Conservation (phyloP, 1,140 invertebrate species). For the Aleiodes sp. region DNA sequence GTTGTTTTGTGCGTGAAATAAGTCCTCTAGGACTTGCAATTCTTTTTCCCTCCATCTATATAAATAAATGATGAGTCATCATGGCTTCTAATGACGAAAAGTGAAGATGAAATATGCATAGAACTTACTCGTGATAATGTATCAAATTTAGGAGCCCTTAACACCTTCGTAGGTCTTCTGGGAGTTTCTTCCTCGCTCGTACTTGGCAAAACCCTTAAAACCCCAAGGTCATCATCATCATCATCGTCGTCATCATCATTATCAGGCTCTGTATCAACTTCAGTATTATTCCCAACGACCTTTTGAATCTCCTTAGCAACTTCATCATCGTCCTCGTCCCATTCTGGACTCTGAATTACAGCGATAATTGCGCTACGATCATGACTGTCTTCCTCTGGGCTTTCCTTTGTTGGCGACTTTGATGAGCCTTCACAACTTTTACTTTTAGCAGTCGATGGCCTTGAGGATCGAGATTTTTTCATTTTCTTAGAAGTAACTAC, state of each 20-base stretch:
- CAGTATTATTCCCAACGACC: constrained; percentile 46
- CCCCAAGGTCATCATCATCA: constrained; percentile 52
- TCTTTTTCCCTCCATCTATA: constrained; percentile 9
- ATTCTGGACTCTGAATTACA: constrained; percentile 62
- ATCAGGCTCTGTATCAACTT: constrained; percentile 51
- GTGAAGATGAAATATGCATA: neutral
- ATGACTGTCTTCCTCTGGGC: constrained; percentile 57
- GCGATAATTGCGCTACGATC: constrained; percentile 61
- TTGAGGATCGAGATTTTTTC: constrained; percentile 46
- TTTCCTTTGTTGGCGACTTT: constrained; percentile 42
- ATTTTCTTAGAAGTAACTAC: constrained; percentile 50
- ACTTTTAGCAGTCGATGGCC: constrained; percentile 50
- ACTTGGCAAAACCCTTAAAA: constrained; percentile 57
- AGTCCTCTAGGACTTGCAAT: constrained; percentile 36
- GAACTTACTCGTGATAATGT: constrained; percentile 54
- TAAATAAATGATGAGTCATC: neutral
- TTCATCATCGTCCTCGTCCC: constrained; percentile 58
- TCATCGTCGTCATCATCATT: constrained; percentile 57
- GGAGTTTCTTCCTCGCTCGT: constrained; percentile 60
- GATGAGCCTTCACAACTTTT: constrained; percentile 33
- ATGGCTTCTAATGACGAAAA: neutral
- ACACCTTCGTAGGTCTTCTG: constrained; percentile 24
- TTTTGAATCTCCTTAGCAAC: constrained; percentile 57
- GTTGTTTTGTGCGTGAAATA: constrained; percentile 45
- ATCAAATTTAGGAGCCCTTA: constrained; percentile 44